Evolutionary conservation across 2,888 invertebrate species (phyloP), one percentile per base, ranked within the genome.

Genomic region (Linnaemya vulpina): DNA sequence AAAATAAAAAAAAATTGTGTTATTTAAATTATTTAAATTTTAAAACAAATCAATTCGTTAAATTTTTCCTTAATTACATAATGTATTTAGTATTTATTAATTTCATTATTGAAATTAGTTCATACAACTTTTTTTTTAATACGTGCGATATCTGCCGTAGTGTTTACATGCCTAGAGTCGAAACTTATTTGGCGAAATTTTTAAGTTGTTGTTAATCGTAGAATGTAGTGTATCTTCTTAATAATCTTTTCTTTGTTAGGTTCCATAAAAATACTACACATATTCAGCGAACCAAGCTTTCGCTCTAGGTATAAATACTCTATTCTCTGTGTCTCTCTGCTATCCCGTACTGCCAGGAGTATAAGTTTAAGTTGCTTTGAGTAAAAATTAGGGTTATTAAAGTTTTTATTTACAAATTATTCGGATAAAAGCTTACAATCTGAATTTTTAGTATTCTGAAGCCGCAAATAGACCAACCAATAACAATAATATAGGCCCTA

Each of bases 1-100:
- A 71, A 35, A 60, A 17, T 40, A 63, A 13, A 53, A 20, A 9
- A 65, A 71, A 71, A 15, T 4, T 60, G 63, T 83, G 15, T 68
- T 38, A 11, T 40, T 49, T 68, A 3, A 46, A 74, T 76, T 51
- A 78, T 84, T 38, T 20, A 51, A 43, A 15, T 60, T 73, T 65
- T 51, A 62, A 75, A 65, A 40, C 35, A 46, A 62, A 68, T 38
- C 46, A 15, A 53, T 74, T 78, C 53, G 46, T 78, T 83, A 8
- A 49, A 53, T 38, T 55, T 55, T 38, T 63, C 60, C 49, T 67
- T 63, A 55, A 62, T 22, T 11, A 51, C 43, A 49, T 15, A 11
- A 60, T 53, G 46, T 68, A 35, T 60, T 58, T 40, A 62, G 4
- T 55, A 55, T 46, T 46, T 15, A 58, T 35, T 35, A 46, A 3